A percentile compares a stretch with the other conserved stretches of the same genome.
These are phyloP conservation scores for Brachirus orientalis DNA, from an alignment of 2,113 vertebrate genomes.

Conservation along the genomic window DNA sequence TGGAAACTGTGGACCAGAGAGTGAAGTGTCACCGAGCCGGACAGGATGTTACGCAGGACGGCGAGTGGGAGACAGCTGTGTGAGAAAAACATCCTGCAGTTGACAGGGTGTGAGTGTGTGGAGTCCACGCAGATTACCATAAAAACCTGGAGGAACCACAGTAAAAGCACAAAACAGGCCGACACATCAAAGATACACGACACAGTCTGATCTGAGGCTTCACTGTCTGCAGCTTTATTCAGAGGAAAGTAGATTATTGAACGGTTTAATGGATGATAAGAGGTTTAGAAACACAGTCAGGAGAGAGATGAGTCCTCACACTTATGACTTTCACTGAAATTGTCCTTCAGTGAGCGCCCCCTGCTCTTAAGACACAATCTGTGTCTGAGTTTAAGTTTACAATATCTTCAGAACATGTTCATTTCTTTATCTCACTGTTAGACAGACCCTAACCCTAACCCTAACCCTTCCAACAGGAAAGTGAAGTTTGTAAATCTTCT, in stretches of 20 bases:
- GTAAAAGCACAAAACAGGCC: not conserved
- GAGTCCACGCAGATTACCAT: slow-evolving; percentile 36
- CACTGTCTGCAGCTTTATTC: not conserved
- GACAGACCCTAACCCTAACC: too few relatives aligned
- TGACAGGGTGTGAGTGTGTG: slow-evolving; percentile 25
- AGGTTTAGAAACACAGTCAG: not conserved
- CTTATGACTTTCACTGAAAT: too few relatives aligned
- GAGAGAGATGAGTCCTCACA: too few relatives aligned
- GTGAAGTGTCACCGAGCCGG: slow-evolving; percentile 28
- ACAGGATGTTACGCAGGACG: slow-evolving; percentile 24
- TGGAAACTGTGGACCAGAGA: slow-evolving; percentile 16
- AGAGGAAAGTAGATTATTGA: slow-evolving; percentile 11
- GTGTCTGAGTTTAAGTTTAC: too few relatives aligned
- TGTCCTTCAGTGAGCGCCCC: too few relatives aligned
- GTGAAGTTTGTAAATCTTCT: too few relatives aligned
- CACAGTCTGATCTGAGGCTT: slow-evolving; percentile 1
- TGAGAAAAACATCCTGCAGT: slow-evolving; percentile 33
- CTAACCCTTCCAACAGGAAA: too few relatives aligned
- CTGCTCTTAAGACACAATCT: too few relatives aligned
- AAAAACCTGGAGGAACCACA: slow-evolving; percentile 14
- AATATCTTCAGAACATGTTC: too few relatives aligned
- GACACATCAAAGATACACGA: not conserved
- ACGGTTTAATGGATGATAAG: not conserved
- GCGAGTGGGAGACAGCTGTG: too few relatives aligned
- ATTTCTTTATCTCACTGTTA: too few relatives aligned